Evolutionary conservation across 2,888 invertebrate species (phyloP), one percentile per base, ranked within the genome.

Genomic region (Tenthredo scrophulariae): DNA sequence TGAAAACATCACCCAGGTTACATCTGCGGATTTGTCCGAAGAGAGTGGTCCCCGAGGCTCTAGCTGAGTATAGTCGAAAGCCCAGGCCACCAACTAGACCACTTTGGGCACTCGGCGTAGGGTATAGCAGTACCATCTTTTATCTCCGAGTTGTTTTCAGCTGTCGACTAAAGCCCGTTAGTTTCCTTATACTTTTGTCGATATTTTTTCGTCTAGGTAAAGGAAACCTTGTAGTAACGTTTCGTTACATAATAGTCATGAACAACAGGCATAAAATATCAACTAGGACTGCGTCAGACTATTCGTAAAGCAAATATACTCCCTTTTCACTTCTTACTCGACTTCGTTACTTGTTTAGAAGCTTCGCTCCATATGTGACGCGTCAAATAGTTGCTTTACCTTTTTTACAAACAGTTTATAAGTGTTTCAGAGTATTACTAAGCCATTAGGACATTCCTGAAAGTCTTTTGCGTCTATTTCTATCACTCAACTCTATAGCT

Each of bases 391-490:
- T 54, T 10, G 1, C 50, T 46, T n/a, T 26, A 40, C 33, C 80
- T 40, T 67, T 67, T 72, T 86, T 74, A 84, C 79, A 84, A 87
- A 86, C 87, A 88, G 86, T 87, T 88, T 86, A 88, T 79, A 88
- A 86, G 85, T 86, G 86, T 72, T 40, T 87, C 88, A 86, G 84
- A 83, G 84, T 87, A 88, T 90, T 88, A 88, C 88, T 87, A 86
- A 86, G 75, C 89, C 89, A 89, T 88, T 88, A 89, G 85, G 84
- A 85, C 37, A 86, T 83, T 62, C 86, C 85, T 58, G 5, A 74
- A 77, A 22, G 33, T 67, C 33, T 67, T 33, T 6, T 33, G 67
- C 18, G 33, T 67, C 67, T 67, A 26, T 67, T 67, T 67, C 67
- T 67, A 67, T 77, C 54, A 54, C 50, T 77, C 54, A 77, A 54